Evolutionary conservation across 2,113 vertebrate genomes (phyloP).

Genomic region (Ceyx margarethae): DNA sequence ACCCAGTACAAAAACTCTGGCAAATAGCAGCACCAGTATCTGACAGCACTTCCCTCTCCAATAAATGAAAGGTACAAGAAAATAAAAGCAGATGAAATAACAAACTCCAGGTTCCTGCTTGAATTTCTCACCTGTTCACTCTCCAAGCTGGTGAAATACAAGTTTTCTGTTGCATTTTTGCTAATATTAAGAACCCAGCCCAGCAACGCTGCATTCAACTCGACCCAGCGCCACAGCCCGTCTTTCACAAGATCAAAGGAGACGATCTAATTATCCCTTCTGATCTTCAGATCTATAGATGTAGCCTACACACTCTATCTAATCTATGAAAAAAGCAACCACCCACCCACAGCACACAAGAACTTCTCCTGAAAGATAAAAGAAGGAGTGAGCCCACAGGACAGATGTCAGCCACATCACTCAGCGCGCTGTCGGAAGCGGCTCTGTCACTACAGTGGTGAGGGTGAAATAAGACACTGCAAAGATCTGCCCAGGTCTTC

Average conservation of each 20-base stretch:
- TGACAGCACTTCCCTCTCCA: background rate
- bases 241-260: slow-evolving; percentile 22
- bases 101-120: background rate
- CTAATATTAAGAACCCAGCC: background rate
- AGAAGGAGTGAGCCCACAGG: background rate
- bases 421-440: background rate
- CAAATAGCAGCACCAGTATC: background rate
- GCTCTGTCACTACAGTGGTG: background rate
- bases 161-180: background rate
- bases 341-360: background rate
- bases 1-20: background rate
- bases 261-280: slow-evolving; percentile 25
- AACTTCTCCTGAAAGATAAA: slow-evolving; percentile 7
- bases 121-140: background rate
- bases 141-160: background rate
- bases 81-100: background rate
- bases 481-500: background rate
- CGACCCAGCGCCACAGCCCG: background rate
- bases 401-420: background rate
- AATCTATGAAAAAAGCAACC: slow-evolving; percentile 36
- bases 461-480: background rate
- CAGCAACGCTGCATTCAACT: background rate
- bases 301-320: background rate
- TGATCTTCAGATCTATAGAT: slow-evolving; percentile 22
- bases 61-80: background rate